These are phyloP conservation scores for Drosophila athabasca DNA, from an alignment of 1,140 invertebrate species.

Conservation along the genomic window DNA sequence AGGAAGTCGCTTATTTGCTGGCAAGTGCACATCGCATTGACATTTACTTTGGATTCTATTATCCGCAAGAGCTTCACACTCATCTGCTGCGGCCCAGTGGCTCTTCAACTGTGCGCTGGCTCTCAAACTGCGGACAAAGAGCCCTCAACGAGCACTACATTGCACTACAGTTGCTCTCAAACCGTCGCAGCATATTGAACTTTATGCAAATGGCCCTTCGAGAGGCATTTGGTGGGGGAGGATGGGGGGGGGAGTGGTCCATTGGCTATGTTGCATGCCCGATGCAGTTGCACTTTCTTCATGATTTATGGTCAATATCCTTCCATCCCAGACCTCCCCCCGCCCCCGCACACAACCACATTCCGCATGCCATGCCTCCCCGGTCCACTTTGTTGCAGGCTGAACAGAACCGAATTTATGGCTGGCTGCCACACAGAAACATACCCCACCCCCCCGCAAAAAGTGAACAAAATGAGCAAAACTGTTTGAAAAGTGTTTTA, in stretches of 20 bases:
- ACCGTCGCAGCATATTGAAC: constrained; percentile 26
- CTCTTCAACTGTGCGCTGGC: constrained; percentile 39
- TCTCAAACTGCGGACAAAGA: constrained; percentile 16
- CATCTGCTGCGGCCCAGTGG: constrained; percentile 11
- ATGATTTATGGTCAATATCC: constrained; percentile 39
- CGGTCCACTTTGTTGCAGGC: constrained; percentile 53
- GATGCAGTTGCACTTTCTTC: constrained; percentile 45
- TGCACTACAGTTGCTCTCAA: constrained; percentile 8
- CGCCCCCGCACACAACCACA: too few species aligned
- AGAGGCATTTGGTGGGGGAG: constrained; percentile 14
- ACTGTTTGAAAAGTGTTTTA: constrained; percentile 49
- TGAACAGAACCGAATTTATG: constrained; percentile 42
- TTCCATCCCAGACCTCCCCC: not conserved
- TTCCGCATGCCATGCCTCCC: constrained; percentile 41
- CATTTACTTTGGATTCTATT: constrained; percentile 55
- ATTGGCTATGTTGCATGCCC: constrained; percentile 29
- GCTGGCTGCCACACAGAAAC: constrained; percentile 15
- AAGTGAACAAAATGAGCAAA: constrained; percentile 50
- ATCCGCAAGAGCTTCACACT: constrained; percentile 16
- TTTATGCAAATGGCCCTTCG: constrained; percentile 44
- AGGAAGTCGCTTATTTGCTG: constrained; percentile 78
- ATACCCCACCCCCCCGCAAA: constrained; percentile 22
- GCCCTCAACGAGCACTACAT: too few species aligned
- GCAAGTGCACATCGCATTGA: constrained; percentile 77
- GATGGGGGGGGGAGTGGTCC: too few species aligned